These are phyloP conservation scores for Oscarella lobularis DNA, from an alignment of 37 sponge, comb jelly and placozoan species.

Conservation along the genomic window DNA sequence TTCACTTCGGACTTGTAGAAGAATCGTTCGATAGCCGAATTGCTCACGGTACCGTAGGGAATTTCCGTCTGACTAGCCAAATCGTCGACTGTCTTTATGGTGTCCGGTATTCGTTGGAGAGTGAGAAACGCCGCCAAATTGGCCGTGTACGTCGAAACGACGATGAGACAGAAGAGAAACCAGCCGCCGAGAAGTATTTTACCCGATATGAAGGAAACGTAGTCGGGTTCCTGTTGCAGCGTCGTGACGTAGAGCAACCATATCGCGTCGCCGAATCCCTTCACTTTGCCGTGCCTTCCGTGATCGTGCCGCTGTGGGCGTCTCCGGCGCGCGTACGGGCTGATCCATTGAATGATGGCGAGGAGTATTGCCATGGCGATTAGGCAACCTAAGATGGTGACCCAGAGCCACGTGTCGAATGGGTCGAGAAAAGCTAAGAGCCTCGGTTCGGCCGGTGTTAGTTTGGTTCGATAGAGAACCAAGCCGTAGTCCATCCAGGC, in stretches of 20 bases:
- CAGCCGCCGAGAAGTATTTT: background rate
- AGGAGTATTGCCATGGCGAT: background rate
- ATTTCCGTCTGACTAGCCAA: background rate
- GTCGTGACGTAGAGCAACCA: background rate
- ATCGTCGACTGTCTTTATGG: background rate
- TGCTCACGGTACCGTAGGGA: background rate
- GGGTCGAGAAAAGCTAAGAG: background rate
- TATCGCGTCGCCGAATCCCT: background rate
- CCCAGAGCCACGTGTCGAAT: background rate
- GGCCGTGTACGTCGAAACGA: constrained; percentile 4
- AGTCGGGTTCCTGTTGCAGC: background rate
- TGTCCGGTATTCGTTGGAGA: background rate
- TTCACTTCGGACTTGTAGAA: background rate
- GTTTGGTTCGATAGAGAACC: background rate
- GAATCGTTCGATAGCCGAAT: background rate
- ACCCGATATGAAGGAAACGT: background rate
- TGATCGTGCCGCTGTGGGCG: too few relatives aligned
- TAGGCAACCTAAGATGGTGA: background rate
- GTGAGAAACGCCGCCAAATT: background rate
- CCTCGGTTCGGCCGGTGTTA: background rate
- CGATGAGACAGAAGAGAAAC: background rate
- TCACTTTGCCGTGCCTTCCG: background rate
- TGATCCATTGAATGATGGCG: background rate
- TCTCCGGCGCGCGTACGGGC: too few relatives aligned
- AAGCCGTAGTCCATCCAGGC: background rate